phyloP scores from a whole-genome alignment of 2,888 invertebrate species.

The Synergus laeviventris region DNA sequence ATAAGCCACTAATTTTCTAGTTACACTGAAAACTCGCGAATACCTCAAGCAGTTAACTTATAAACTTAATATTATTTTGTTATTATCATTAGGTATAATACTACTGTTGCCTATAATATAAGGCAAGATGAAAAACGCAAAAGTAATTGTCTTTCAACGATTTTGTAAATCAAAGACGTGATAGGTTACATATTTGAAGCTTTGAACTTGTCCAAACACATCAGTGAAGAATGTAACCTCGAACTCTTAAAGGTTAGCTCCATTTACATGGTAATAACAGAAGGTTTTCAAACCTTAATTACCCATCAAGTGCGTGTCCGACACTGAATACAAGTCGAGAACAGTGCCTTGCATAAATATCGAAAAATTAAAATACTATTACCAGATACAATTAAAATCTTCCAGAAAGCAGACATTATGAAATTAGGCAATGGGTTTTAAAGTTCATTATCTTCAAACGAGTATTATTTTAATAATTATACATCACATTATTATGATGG shows the following conservation, averaged over 20 bases:
- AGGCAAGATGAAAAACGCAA: neutral
- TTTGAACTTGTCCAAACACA: constrained; percentile 20
- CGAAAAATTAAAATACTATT: constrained; percentile 39
- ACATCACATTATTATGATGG: constrained; percentile 11
- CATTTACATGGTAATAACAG: constrained; percentile 64
- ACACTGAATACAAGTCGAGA: constrained; percentile 23
- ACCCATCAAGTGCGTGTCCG: constrained; percentile 53
- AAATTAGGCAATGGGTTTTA: constrained; percentile 24
- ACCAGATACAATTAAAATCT: constrained; percentile 27
- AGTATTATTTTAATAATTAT: constrained; percentile 31
- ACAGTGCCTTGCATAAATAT: constrained; percentile 37
- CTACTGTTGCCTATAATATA: neutral
- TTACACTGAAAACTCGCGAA: neutral
- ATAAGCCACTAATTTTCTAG: neutral
- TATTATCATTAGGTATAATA: no score
- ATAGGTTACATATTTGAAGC: constrained; percentile 57
- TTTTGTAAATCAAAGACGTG: constrained; percentile 46
- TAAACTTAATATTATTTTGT: no score
- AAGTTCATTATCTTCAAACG: constrained; percentile 25
- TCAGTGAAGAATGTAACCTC: constrained; percentile 23
- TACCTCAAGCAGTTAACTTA: no score
- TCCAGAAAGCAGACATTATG: constrained; percentile 22
- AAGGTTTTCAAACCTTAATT: constrained; percentile 61
- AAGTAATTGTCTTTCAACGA: neutral
- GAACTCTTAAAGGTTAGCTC: constrained; percentile 48